Evolutionary conservation across 1,140 invertebrate genomes (phyloP).

Genomic region (Drosophila pallidifrons): DNA sequence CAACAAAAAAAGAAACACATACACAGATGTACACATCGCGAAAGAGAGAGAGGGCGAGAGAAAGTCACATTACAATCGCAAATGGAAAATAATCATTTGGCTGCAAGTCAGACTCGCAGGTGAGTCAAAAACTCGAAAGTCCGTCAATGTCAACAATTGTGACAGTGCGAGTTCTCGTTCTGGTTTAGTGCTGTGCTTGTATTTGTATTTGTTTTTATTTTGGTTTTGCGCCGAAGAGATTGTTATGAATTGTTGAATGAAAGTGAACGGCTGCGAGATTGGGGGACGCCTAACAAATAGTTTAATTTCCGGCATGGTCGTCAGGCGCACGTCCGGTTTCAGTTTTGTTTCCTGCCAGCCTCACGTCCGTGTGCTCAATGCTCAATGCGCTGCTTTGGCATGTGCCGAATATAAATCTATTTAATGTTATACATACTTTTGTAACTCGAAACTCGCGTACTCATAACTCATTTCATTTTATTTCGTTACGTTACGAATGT

Average conservation of each 20-base stretch:
- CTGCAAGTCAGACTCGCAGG: slow-evolving; percentile 3
- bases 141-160: slow-evolving; percentile 10
- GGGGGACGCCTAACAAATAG: slow-evolving; percentile 68
- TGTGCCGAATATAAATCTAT: slow-evolving; percentile 59
- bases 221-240: slow-evolving; percentile 18
- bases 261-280: background rate
- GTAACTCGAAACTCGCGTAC: slow-evolving; percentile 8
- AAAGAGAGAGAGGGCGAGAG: too few species aligned
- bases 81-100: slow-evolving; percentile 14
- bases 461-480: slow-evolving; percentile 40
- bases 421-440: slow-evolving; percentile 44
- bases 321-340: slow-evolving; percentile 76
- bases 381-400: slow-evolving; percentile 25
- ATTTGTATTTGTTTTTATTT: slow-evolving; percentile 30
- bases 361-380: slow-evolving; percentile 11
- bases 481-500: slow-evolving; percentile 7
- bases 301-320: slow-evolving; percentile 77
- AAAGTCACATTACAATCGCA: slow-evolving; percentile 1
- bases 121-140: slow-evolving; percentile 18
- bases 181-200: background rate
- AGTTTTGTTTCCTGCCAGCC: slow-evolving; percentile 71
- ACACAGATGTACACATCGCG: background rate
- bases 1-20: slow-evolving; percentile 4
- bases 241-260: slow-evolving; percentile 32
- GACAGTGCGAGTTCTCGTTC: background rate